Percentiles rank a stretch among this genome's conserved stretches.
These are phyloP conservation scores for Helicoverpa zea DNA, from an alignment of 1,140 invertebrate species.

Conservation along the genomic window DNA sequence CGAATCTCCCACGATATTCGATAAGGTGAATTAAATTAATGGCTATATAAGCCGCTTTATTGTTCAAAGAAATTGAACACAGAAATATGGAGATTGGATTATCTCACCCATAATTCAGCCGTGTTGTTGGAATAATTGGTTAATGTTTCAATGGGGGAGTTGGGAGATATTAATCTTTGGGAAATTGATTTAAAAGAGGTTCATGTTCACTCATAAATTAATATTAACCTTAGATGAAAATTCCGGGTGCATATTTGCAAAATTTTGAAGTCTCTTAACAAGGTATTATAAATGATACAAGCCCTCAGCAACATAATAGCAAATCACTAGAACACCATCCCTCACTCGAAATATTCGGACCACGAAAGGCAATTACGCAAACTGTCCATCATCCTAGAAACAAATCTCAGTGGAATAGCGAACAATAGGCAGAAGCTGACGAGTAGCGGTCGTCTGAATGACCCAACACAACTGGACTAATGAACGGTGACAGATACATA, in stretches of 20 bases:
- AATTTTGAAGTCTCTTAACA: background rate
- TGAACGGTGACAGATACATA: constrained; percentile 27
- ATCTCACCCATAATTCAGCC: constrained; percentile 31
- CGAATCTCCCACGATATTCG: constrained; percentile 27
- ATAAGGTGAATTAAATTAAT: constrained; percentile 38
- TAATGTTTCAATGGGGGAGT: background rate
- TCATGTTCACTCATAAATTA: background rate
- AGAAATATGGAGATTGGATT: constrained; percentile 34
- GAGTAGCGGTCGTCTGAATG: constrained; percentile 20
- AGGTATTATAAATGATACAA: background rate
- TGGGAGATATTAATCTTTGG: constrained; percentile 7
- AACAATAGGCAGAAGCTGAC: constrained; percentile 7
- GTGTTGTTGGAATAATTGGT: constrained; percentile 20
- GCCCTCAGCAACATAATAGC: background rate
- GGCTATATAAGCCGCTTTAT: constrained; percentile 20
- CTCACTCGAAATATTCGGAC: constrained; percentile 3
- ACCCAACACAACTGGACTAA: constrained; percentile 27
- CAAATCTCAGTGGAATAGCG: constrained; percentile 20
- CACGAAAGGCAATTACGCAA: constrained; percentile 37
- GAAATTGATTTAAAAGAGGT: background rate
- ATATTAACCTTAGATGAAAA: no score
- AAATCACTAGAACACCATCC: constrained; percentile 8
- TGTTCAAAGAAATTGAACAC: constrained; percentile 30
- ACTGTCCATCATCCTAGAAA: constrained; percentile 21
- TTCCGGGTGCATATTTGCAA: no score